A percentile compares a stretch with the other conserved stretches of the same genome.
phyloP scores from a whole-genome alignment of 2,888 invertebrate species.

The Harpalus rufipes region DNA sequence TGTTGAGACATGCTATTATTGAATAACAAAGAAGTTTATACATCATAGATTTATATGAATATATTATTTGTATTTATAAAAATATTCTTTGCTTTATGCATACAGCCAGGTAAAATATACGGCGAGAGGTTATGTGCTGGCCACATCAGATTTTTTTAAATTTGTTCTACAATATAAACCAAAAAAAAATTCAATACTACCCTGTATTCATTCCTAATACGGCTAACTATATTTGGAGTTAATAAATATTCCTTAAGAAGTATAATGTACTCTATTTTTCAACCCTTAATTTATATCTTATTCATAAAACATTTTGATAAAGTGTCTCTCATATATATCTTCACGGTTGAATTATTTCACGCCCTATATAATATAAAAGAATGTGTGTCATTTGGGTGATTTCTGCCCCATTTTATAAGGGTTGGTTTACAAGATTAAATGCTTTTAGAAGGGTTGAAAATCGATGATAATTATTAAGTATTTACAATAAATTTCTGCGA shows the following conservation, averaged over 20 bases:
- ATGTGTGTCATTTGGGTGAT: neutral
- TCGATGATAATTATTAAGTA: constrained; percentile 4
- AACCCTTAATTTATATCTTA: neutral
- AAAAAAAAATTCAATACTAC: no score
- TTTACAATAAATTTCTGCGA: neutral
- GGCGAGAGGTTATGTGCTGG: no score
- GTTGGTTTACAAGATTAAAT: neutral
- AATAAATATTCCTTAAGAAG: neutral
- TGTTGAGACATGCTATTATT: no score
- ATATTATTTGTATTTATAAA: no score
- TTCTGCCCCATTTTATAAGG: neutral
- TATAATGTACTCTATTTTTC: neutral
- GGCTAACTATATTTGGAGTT: neutral
- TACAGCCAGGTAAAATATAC: no score
- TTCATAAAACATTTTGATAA: neutral
- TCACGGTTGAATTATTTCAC: neutral
- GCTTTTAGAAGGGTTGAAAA: neutral
- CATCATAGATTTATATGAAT: no score
- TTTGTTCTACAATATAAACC: no score
- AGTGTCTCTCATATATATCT: neutral
- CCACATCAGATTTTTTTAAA: no score
- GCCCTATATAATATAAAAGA: neutral
- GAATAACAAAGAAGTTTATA: no score
- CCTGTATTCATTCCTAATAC: no score
- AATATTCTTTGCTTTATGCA: no score